Base-by-base conservation (phyloP, 64 coral and sea anemone genomes). In the Porites lutea region DNA sequence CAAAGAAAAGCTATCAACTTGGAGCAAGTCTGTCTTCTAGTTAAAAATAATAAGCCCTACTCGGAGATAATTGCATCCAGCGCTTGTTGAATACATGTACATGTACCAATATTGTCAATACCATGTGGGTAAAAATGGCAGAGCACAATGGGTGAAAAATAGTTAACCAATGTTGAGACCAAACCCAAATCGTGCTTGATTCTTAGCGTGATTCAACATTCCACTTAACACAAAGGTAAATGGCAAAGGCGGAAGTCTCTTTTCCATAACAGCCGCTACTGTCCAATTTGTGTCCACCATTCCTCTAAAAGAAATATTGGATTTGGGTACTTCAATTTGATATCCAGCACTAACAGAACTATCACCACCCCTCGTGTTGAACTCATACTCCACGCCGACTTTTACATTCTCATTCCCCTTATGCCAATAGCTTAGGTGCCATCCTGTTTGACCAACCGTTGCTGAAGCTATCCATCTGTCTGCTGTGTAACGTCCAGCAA, bases 251-350 rank as follows among this genome's bases (percentile, higher is more conserved):
- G 90, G 69, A 23, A 99, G 94, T 91, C 97, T 96, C 79, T 99
- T 99, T 88, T 99, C 97, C 87, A 99, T 81, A 65, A 99, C 84
- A 57, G 94, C 94, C 1, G 94, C 97, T 71, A 99, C 94, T 86
- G 94, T 96, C 97, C 97, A 99, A 47, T 99, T 99, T 54, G 94
- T 99, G 73, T 99, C 97, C 63, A 99, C 59, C 97, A 96, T 99
- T 78, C 97, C 97, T 65, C 94, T 92, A 91, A 96, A 99, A 50
- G 78, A 82, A 64, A 99, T 65, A 93, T 99, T 99, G 18, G 97
- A 92, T 96, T 99, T 99, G 16, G 97, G 94, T 48, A 99, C 90
- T 62, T 99, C 92, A 59, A 99, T 90, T 79, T 94, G 94, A 59
- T 99, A 99, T 82, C 97, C 97, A 51, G 96, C 75, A 89, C 97